Evolutionary conservation across 2,113 vertebrate genomes (phyloP).

Genomic region (Panthera tigris): DNA sequence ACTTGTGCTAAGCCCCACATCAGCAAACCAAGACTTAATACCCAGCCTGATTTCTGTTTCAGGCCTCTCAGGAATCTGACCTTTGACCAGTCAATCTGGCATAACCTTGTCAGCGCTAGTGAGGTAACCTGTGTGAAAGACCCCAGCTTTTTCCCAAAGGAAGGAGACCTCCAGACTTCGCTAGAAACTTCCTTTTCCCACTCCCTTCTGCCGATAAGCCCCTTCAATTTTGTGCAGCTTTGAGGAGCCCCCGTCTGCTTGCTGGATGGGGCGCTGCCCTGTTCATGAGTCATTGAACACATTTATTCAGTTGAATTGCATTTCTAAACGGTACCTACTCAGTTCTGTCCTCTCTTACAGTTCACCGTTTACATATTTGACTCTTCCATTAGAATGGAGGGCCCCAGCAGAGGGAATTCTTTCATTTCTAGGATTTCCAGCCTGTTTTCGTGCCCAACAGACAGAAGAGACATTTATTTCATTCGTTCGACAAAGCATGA

Average conservation of each 20-base stretch:
- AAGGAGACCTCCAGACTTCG: background rate
- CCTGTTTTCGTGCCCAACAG: background rate
- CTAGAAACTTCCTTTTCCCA: background rate
- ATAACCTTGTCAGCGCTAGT: background rate
- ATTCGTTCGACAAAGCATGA: background rate
- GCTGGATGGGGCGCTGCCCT: background rate
- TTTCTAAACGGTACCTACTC: background rate
- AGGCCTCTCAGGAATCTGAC: background rate
- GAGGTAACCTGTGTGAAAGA: background rate
- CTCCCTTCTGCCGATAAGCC: background rate
- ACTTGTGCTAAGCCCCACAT: background rate
- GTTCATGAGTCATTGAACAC: background rate
- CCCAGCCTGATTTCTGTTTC: background rate
- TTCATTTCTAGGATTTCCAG: background rate
- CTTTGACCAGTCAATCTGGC: background rate
- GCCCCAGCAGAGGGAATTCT: background rate
- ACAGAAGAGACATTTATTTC: conserved; percentile 12
- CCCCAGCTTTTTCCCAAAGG: background rate
- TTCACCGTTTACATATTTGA: background rate
- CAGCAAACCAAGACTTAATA: background rate
- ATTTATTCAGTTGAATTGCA: background rate
- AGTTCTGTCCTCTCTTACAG: background rate
- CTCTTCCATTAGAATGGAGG: background rate
- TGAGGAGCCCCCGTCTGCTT: background rate
- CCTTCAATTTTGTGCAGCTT: background rate